Evolutionary conservation across 2,113 vertebrate genomes (phyloP).

Genomic region (Penelope pileata): DNA sequence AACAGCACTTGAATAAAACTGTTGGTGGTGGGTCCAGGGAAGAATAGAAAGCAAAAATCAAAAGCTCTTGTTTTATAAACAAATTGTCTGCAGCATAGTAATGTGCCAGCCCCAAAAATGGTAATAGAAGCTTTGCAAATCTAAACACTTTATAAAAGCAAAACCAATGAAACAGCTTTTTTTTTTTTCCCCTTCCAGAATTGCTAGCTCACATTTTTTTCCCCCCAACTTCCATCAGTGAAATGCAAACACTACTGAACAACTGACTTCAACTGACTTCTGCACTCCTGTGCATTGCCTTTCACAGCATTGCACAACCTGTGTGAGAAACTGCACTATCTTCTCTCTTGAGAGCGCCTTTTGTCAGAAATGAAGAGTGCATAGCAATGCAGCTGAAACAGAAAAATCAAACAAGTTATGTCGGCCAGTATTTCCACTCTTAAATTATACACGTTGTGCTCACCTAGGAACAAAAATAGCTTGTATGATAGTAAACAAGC

Average conservation of each 20-base stretch:
- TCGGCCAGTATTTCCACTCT: not conserved
- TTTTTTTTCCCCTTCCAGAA: not conserved
- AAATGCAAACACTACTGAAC: not conserved
- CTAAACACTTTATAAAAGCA: not conserved
- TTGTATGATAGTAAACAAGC: not conserved
- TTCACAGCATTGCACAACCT: accelerated
- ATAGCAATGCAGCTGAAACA: not conserved
- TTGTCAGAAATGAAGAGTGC: not conserved
- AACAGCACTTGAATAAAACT: not conserved
- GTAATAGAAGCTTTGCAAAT: not conserved
- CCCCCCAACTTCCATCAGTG: not conserved
- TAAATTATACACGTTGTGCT: accelerated
- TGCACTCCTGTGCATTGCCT: not conserved
- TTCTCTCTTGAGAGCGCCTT: accelerated
- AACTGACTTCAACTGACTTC: not conserved
- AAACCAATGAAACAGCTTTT: not conserved
- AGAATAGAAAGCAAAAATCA: not conserved
- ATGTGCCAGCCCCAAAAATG: not conserved
- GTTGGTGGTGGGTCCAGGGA: not conserved
- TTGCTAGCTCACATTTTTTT: accelerated
- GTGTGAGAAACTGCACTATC: not conserved
- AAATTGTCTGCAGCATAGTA: not conserved
- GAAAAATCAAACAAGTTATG: not conserved
- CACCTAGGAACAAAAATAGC: not conserved
- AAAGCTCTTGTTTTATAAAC: not conserved